Conservation (phyloP, 2,888 invertebrate species). For the Branchellion lobata region DNA sequence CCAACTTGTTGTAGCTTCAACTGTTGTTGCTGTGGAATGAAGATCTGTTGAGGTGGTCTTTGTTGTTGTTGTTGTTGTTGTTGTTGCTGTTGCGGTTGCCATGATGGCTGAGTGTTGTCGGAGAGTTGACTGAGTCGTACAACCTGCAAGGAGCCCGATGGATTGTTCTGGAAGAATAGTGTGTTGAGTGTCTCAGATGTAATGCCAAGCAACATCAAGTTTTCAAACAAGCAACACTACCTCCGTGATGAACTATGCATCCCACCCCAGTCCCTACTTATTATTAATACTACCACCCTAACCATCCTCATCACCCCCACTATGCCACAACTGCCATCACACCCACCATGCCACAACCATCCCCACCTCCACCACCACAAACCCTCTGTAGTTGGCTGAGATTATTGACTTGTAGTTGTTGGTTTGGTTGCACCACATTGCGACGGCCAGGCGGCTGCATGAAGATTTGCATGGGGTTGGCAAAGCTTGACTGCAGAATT, state of each 20-base stretch:
- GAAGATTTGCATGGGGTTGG: conserved; percentile 42
- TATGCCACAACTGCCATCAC: too few species aligned
- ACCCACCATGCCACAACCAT: neutral
- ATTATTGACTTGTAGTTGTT: conserved; percentile 16
- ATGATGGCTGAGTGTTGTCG: neutral
- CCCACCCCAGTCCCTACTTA: too few species aligned
- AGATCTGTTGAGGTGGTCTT: conserved; percentile 16
- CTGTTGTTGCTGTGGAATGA: conserved; percentile 24
- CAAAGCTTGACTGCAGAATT: conserved; percentile 41
- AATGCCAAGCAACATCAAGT: too few species aligned
- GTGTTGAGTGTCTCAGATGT: too few species aligned
- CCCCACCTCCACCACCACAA: neutral
- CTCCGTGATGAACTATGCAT: too few species aligned
- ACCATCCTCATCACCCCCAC: too few species aligned
- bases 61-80: conserved; percentile 6
- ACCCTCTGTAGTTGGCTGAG: conserved; percentile 28
- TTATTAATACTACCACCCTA: too few species aligned
- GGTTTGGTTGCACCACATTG: neutral
- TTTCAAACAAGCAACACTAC: too few species aligned
- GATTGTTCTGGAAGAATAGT: neutral
- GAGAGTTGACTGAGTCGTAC: conserved; percentile 22
- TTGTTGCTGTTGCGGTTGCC: conserved; percentile 30
- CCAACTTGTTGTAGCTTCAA: conserved; percentile 20
- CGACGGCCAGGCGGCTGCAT: conserved; percentile 35
- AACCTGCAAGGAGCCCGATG: conserved; percentile 31